Base-by-base conservation (phyloP, 2,113 vertebrate species). In the Menura novaehollandiae region DNA sequence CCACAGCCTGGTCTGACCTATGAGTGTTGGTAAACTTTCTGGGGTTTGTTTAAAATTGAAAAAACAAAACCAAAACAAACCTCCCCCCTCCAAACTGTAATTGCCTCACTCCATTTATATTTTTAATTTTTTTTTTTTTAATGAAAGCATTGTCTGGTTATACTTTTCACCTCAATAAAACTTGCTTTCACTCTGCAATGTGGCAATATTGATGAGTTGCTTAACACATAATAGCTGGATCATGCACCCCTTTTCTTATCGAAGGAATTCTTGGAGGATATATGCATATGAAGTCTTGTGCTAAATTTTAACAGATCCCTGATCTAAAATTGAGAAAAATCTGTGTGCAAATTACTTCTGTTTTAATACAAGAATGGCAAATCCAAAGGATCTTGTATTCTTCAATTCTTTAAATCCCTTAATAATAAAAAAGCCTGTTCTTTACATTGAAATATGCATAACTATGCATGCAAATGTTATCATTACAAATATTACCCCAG, bases 21-120 rank as follows among this genome's bases (percentile, higher is more conserved):
- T 37, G 43, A 82, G 43, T 35, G 33, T 95, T 91, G 85, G 22
- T 96, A 66, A 89, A 43, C 28, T 88, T 94, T 63, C 64, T 67
- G 66, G 5, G 6, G 39, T 97, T 98, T 97, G 82, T 98, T 98
- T 56, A 81, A 97, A 88, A 95, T 94, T 58, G 82, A 77, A 87
- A 93, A 91, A 37, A 30, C 18, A 44, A 27, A 35, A 75, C 62
- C 6, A 20, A 72, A 74, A 22, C 20, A 73, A 16, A 8, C 23
- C 23, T n/a, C 4, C 21, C 11, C 1, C 7, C 7, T 18, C 18
- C 3, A n/a, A 35, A 66, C 28, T 47, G 30, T 62, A 63, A 43
- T 49, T 84, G 18, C 35, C 8, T 71, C 32, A 7, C 10, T 77
- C 6, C 1, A 11, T 46, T 44, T 78, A 15, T 27, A 59, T 43